phyloP scores from a whole-genome alignment of 2,888 invertebrate species.

The Cotesia congregata region DNA sequence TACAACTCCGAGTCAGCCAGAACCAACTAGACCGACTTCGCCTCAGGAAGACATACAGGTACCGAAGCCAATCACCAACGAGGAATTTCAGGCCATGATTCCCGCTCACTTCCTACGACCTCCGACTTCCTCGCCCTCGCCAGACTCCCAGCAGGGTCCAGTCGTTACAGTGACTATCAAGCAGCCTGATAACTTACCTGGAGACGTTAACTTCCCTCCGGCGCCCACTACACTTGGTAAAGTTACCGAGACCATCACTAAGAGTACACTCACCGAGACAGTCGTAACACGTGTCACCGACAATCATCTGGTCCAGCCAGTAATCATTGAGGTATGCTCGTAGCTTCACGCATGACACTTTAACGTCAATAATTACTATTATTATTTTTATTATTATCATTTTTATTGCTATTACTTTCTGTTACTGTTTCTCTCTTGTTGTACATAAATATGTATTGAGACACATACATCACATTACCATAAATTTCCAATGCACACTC shows the following conservation, averaged over 20 bases:
- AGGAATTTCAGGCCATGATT: slow-evolving; percentile 96
- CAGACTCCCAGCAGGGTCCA: slow-evolving; percentile 71
- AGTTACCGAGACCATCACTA: slow-evolving; percentile 95
- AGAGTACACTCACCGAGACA: slow-evolving; percentile 95
- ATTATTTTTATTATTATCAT: neutral
- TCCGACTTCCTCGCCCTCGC: slow-evolving; percentile 68
- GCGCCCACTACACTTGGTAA: slow-evolving; percentile 87
- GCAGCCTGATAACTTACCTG: slow-evolving; percentile 77
- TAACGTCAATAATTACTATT: neutral
- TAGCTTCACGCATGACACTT: slow-evolving; percentile 48
- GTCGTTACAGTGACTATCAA: slow-evolving; percentile 88
- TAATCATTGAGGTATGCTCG: slow-evolving; percentile 88
- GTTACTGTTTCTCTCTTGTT: slow-evolving; percentile 36
- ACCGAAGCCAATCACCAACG: slow-evolving; percentile 90
- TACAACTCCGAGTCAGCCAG: slow-evolving; percentile 52
- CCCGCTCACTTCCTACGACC: slow-evolving; percentile 87
- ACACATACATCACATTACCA: slow-evolving; percentile 1
- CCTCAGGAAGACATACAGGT: slow-evolving; percentile 75
- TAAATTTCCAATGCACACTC: slow-evolving; percentile 17
- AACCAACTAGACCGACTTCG: slow-evolving; percentile 70
- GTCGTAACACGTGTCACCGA: slow-evolving; percentile 95
- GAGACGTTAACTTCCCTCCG: slow-evolving; percentile 83
- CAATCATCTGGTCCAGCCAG: slow-evolving; percentile 87
- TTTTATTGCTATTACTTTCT: neutral
- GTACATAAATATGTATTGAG: slow-evolving; percentile 41